Evolutionary conservation across 2,797 vertebrate genomes (phyloP).

Genomic region (Intellagama lesueurii): DNA sequence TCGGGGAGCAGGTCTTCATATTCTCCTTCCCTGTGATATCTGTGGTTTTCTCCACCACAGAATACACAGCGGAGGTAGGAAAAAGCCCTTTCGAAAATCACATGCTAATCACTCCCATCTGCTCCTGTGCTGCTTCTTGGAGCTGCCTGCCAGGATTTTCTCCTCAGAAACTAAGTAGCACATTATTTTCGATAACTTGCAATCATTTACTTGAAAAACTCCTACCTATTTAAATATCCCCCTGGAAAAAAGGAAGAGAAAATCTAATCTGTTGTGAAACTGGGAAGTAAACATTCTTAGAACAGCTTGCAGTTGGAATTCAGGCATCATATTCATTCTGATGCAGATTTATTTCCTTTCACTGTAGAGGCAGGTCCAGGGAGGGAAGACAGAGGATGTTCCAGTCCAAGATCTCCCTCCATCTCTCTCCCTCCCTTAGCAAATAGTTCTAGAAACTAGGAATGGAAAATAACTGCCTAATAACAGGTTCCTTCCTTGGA

Average conservation of each 20-base stretch:
- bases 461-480: background rate
- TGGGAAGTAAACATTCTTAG: slow-evolving; percentile 49
- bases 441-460: slow-evolving; percentile 4
- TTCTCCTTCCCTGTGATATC: background rate
- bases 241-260: slow-evolving; percentile 61
- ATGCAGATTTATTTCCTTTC: background rate
- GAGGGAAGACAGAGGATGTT: background rate
- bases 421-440: background rate
- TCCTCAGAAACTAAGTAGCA: slow-evolving; percentile 78
- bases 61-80: slow-evolving; percentile 67
- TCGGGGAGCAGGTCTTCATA: too few relatives aligned
- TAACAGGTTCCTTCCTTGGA: background rate
- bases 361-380: background rate
- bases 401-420: background rate
- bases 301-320: accelerated
- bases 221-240: slow-evolving; percentile 77
- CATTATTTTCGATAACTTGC: slow-evolving; percentile 81
- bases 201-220: slow-evolving; percentile 78
- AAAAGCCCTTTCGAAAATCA: slow-evolving; percentile 76
- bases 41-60: slow-evolving; percentile 23
- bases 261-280: slow-evolving; percentile 49
- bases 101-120: slow-evolving; percentile 82
- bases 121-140: slow-evolving; percentile 73
- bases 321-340: accelerated
- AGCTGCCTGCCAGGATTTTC: slow-evolving; percentile 78